These are phyloP conservation scores for Cheilosia impressa DNA, from an alignment of 2,888 invertebrate genomes.

Conservation along the genomic window DNA sequence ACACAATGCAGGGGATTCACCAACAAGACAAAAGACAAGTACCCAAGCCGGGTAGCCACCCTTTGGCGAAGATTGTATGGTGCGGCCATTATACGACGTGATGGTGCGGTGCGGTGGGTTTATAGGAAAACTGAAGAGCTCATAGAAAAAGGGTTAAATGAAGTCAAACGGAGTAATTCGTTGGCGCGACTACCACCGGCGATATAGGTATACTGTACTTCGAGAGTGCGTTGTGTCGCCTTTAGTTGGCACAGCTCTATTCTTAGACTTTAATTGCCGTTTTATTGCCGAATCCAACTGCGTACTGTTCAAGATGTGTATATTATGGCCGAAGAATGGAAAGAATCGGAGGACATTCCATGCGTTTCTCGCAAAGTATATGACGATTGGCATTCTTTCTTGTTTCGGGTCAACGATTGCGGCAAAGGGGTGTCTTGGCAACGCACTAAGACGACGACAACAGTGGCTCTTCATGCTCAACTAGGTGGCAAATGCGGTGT, in stretches of 20 bases:
- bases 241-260: constrained; percentile 55
- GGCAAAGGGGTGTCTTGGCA: constrained; percentile 16
- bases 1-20: constrained; percentile 63
- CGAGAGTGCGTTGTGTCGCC: constrained; percentile 38
- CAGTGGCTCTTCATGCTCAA: constrained; percentile 58
- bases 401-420: constrained; percentile 24
- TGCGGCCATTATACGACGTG: not conserved
- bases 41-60: constrained; percentile 13
- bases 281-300: constrained; percentile 68
- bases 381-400: constrained; percentile 29
- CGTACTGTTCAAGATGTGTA: constrained; percentile 46
- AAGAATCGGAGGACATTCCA: constrained; percentile 41
- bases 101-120: constrained; percentile 25
- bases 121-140: constrained; percentile 62
- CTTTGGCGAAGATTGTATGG: not conserved
- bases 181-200: constrained; percentile 46
- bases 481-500: constrained; percentile 70
- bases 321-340: constrained; percentile 16
- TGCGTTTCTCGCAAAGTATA: constrained; percentile 38
- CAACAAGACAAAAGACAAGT: not conserved
- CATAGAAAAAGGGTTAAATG: constrained; percentile 80
- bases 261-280: constrained; percentile 71
- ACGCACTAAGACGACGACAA: not conserved
- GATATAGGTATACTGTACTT: constrained; percentile 37
- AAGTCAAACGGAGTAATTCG: constrained; percentile 81